These are phyloP conservation scores for Polymixis flavicincta DNA, from an alignment of 2,888 invertebrate species.

Conservation along the genomic window DNA sequence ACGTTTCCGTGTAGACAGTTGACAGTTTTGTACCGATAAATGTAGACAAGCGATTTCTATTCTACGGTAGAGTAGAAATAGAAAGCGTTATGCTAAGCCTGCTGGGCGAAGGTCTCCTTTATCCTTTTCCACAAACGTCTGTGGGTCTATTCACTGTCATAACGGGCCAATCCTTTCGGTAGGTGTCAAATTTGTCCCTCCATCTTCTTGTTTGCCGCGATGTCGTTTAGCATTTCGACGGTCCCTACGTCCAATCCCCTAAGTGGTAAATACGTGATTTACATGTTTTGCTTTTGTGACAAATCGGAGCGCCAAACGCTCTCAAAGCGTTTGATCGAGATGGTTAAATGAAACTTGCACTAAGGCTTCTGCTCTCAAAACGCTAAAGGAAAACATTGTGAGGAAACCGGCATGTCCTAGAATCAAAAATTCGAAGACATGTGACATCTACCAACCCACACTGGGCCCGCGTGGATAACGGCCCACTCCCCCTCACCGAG, in stretches of 20 bases:
- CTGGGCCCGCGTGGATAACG: neutral
- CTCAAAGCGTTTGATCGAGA: too few relatives aligned
- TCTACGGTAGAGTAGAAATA: too few relatives aligned
- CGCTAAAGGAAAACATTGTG: neutral
- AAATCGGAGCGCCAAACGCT: too few relatives aligned
- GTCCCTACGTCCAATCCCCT: too few relatives aligned
- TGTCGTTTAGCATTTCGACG: neutral
- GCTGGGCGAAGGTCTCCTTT: neutral
- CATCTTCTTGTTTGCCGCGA: neutral
- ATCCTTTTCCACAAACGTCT: neutral
- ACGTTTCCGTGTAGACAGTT: too few relatives aligned
- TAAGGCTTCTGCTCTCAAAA: too few relatives aligned
- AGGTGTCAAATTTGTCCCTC: neutral
- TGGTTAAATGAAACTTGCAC: too few relatives aligned
- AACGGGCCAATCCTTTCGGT: neutral
- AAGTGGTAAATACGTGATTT: too few relatives aligned
- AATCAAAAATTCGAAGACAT: neutral
- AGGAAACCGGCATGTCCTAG: neutral
- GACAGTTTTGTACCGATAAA: too few relatives aligned
- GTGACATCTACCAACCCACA: neutral
- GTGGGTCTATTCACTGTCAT: neutral
- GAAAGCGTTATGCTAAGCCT: too few relatives aligned
- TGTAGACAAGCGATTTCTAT: too few relatives aligned
- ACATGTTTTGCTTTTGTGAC: too few relatives aligned
- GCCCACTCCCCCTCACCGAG: neutral